Conservation (phyloP, 1,140 invertebrate genomes). For the Eumaeus atala region DNA sequence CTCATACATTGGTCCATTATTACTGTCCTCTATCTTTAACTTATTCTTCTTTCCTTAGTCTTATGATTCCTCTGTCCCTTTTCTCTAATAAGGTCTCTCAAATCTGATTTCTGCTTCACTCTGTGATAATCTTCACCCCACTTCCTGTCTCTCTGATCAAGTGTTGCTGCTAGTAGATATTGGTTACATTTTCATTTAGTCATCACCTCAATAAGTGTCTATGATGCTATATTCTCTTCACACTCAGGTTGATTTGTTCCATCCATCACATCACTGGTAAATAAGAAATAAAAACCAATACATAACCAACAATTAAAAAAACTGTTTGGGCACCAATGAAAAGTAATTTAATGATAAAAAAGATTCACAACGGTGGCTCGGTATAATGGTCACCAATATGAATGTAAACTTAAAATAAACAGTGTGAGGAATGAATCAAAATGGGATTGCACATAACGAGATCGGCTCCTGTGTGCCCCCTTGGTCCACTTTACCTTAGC, state of each 20-base stretch:
- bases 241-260: background rate
- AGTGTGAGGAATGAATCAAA: constrained; percentile 56
- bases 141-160: too few species aligned
- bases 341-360: constrained; percentile 27
- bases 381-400: constrained; percentile 24
- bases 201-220: too few species aligned
- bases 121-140: too few species aligned
- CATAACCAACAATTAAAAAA: constrained; percentile 47
- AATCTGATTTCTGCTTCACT: too few species aligned
- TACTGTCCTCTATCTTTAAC: too few species aligned
- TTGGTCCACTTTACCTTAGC: constrained; percentile 53
- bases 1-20: too few species aligned
- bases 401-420: constrained; percentile 33
- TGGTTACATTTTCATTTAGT: too few species aligned
- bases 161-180: too few species aligned
- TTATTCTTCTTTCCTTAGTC: too few species aligned
- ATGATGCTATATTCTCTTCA: too few species aligned
- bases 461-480: constrained; percentile 59
- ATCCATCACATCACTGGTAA: background rate
- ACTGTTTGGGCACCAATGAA: constrained; percentile 38
- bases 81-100: too few species aligned
- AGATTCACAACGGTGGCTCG: constrained; percentile 34
- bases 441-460: constrained; percentile 63
- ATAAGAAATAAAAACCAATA: constrained; percentile 49
- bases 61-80: too few species aligned